These are phyloP conservation scores for Elgaria multicarinata DNA, from an alignment of 2,113 vertebrate genomes.

Conservation along the genomic window DNA sequence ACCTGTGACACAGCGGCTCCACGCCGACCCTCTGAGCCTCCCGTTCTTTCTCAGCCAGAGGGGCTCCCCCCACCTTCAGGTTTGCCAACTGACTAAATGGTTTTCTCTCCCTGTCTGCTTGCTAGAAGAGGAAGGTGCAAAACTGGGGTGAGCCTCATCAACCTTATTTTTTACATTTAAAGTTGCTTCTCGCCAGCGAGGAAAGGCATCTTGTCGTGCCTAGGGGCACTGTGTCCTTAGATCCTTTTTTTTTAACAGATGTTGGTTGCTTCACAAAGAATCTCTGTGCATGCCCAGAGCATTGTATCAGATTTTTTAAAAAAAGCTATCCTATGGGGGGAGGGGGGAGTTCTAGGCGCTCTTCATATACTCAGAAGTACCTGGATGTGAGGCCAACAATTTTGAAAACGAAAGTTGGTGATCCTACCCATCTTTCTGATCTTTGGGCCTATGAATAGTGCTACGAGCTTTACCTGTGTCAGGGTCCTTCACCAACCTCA, in stretches of 20 bases:
- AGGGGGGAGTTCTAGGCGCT: too few relatives aligned
- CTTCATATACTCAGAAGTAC: too few relatives aligned
- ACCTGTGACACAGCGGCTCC: background rate
- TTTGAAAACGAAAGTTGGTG: background rate
- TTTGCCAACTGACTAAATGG: background rate
- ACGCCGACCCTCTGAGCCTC: background rate
- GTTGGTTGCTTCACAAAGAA: background rate
- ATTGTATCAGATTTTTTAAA: background rate
- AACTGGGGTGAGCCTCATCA: background rate
- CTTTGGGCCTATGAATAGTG: background rate
- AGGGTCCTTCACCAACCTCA: slow-evolving; percentile 82
- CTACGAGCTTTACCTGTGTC: slow-evolving; percentile 68
- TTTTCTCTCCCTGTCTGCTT: background rate
- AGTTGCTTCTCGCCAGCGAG: background rate
- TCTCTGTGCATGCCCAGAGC: background rate
- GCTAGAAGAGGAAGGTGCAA: background rate
- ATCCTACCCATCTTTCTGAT: background rate
- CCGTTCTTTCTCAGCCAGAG: background rate
- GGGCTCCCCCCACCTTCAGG: background rate
- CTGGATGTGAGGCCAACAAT: background rate
- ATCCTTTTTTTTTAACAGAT: background rate
- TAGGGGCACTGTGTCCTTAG: too few relatives aligned
- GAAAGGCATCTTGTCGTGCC: background rate
- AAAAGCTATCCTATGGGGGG: too few relatives aligned
- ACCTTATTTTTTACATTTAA: background rate